Evolutionary conservation across 2,797 vertebrate genomes (phyloP), one percentile per base, ranked within the genome.

Genomic region (Acanthiza pusilla): DNA sequence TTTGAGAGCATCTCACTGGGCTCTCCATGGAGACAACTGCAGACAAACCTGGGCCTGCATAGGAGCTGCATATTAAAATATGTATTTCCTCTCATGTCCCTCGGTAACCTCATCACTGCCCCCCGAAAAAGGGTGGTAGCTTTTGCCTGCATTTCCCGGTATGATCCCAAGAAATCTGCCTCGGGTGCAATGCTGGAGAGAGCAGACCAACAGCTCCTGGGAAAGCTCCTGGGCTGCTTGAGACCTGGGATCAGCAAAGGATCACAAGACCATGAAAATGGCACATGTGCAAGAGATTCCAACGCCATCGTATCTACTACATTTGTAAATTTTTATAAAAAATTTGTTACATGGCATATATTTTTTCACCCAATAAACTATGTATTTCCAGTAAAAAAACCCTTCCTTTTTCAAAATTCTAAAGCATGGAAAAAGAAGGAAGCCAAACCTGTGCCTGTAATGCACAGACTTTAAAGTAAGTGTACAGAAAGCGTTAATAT

Each of bases 261-360:
- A n/a, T 40, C 20, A 11, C 30, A 65, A 67, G 53, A 38, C 6
- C 19, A 53, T 0, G 1, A 68, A 48, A 60, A 25, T 4, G 8
- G 30, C n/a, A 36, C 3, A 0, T 3, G 16, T 30, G 25, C 61
- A 75, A 32, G 34, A 36, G n/a, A 58, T 5, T 6, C 38, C 16
- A 7, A 42, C 36, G 75, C 7, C 43, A 43, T 21, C 38, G 1
- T 1, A 27, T 9, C 27, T 25, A 11, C 22, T 29, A 1, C 1
- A 43, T 20, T 54, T 16, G 9, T 6, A 45, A 4, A 20, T n/a
- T 73, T 70, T 51, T 3, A 63, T 42, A 63, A 90, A 53, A 74
- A 42, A 2, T 2, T 1, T 7, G 5, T 65, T 58, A 34, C 18
- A 14, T 17, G 10, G 6, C 36, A 22, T 53, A 1, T 82, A 42